These are phyloP conservation scores for Choristoneura fumiferana DNA, from an alignment of 1,140 invertebrate species.

Conservation along the genomic window DNA sequence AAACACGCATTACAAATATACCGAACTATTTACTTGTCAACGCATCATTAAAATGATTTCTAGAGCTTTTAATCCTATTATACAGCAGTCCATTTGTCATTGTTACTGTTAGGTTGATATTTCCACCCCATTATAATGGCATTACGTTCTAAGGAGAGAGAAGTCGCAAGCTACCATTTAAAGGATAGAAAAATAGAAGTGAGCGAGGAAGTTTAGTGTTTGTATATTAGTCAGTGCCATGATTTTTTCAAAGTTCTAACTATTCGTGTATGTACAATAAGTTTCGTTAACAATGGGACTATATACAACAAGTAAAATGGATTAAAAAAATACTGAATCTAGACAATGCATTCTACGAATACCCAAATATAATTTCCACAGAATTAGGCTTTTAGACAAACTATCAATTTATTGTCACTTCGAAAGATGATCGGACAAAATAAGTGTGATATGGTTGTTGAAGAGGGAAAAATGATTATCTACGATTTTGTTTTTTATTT, in stretches of 20 bases:
- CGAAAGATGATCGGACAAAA: not conserved
- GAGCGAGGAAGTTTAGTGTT: conserved; percentile 10
- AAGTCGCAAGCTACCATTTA: conserved; percentile 9
- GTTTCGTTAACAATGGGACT: not conserved
- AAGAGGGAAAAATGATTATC: not conserved
- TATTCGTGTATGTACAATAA: conserved; percentile 2
- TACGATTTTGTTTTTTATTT: conserved; percentile 9
- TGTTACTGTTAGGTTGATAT: conserved; percentile 12
- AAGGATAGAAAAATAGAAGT: conserved; percentile 13
- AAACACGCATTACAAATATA: conserved; percentile 17
- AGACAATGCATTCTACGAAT: not conserved
- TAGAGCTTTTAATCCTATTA: conserved; percentile 6
- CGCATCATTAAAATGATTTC: conserved; percentile 7
- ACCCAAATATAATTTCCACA: conserved; percentile 4
- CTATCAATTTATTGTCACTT: conserved; percentile 14
- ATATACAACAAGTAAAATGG: conserved; percentile 6
- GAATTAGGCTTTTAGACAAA: conserved; percentile 14
- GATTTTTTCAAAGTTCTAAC: conserved; percentile 5
- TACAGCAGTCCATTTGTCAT: conserved; percentile 7
- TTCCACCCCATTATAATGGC: conserved; percentile 5
- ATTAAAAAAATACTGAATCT: not conserved
- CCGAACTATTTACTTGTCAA: conserved; percentile 4
- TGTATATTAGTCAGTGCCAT: conserved; percentile 17
- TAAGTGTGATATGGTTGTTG: conserved; percentile 6
- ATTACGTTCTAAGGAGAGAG: not conserved